Conservation (phyloP, 2,113 vertebrate species). For the Psittacula cyanocephala region DNA sequence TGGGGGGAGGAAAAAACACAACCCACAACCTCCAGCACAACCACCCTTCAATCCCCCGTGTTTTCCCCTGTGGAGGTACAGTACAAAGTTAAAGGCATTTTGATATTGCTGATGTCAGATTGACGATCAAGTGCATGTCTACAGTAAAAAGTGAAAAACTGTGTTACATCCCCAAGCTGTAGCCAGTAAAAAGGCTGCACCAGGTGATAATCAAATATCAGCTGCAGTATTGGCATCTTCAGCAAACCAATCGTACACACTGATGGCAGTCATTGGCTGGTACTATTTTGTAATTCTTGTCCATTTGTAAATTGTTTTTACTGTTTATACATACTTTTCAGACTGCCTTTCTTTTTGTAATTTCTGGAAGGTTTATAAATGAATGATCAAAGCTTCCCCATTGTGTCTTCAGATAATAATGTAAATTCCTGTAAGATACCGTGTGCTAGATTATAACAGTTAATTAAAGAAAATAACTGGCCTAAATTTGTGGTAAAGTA, state of each 20-base stretch:
- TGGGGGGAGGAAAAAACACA: not conserved
- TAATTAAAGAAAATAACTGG: conserved; percentile 77
- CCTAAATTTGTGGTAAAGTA: conserved; percentile 87
- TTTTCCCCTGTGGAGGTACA: not conserved
- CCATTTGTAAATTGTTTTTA: conserved; percentile 99
- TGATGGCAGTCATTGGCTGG: conserved; percentile 76
- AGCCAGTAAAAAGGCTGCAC: not conserved
- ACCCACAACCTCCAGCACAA: not conserved
- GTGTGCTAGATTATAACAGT: conserved; percentile 88
- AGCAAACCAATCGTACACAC: not conserved
- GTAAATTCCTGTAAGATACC: conserved; percentile 83
- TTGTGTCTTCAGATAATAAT: conserved; percentile 91
- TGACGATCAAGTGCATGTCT: not conserved
- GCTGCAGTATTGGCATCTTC: conserved; percentile 15
- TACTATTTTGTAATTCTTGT: conserved; percentile 94
- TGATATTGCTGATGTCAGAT: not conserved
- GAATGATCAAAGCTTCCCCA: conserved; percentile 89
- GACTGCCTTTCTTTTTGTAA: conserved; percentile 99
- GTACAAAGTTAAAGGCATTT: not conserved
- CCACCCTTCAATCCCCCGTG: not conserved
- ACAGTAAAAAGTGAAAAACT: not conserved
- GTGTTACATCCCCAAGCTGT: not conserved
- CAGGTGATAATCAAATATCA: not conserved
- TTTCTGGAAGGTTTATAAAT: conserved; percentile 82
- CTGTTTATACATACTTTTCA: conserved; percentile 99